Conservation (phyloP, 2,797 vertebrate species). For the Phrynocephalus guinanensis region DNA sequence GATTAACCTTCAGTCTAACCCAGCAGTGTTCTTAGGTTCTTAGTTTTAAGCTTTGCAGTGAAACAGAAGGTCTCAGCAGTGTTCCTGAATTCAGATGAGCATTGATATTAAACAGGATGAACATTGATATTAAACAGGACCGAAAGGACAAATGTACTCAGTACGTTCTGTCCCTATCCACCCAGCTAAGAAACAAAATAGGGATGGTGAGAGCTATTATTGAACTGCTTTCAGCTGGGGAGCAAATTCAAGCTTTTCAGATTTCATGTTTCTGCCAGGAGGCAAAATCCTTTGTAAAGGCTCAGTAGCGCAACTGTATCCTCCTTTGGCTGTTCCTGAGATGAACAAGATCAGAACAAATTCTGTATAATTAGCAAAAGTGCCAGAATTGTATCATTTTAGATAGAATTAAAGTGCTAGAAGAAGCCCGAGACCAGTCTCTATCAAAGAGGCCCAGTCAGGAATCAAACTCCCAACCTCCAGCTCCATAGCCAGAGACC, state of each 20-base stretch:
- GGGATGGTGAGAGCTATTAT: slow-evolving; percentile 3
- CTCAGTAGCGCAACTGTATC: not conserved
- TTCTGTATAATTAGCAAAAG: not conserved
- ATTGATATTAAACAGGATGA: slow-evolving; percentile 26
- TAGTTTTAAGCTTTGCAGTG: slow-evolving; percentile 21
- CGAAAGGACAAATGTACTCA: slow-evolving; percentile 12
- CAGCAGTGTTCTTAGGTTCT: slow-evolving; percentile 29
- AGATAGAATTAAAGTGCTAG: no score
- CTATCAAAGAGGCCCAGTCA: no score
- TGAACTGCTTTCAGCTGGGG: not conserved
- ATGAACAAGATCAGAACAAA: not conserved
- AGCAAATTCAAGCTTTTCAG: slow-evolving; percentile 1
- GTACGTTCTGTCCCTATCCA: slow-evolving; percentile 12
- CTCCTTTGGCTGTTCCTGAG: not conserved
- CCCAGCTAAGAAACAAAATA: slow-evolving; percentile 6
- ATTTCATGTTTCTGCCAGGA: not conserved
- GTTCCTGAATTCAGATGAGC: slow-evolving; percentile 34
- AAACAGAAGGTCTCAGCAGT: slow-evolving; percentile 29
- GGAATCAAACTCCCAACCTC: no score
- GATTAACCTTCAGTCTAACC: not conserved
- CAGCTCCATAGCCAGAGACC: no score
- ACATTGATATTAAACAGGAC: not conserved
- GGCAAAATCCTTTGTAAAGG: not conserved
- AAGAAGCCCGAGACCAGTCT: no score
- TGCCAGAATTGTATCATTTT: not conserved